Conservation (phyloP, 37 sponge, comb jelly and placozoan species). For the Ephydatia muelleri region DNA sequence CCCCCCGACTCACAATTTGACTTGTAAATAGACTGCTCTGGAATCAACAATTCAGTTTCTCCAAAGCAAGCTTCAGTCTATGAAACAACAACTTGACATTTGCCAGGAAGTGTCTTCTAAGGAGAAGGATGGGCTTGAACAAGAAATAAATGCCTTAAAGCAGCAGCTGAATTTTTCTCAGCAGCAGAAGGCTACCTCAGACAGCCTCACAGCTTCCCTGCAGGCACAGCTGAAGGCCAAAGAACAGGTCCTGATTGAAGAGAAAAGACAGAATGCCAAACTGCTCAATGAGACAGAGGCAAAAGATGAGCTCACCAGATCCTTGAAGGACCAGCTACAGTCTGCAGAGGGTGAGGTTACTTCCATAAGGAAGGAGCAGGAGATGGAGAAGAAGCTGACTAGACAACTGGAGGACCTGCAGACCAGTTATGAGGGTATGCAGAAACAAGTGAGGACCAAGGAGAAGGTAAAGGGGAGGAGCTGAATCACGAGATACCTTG, state of each 20-base stretch:
- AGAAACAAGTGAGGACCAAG: too few relatives aligned
- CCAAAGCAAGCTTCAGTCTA: background rate
- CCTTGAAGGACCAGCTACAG: too few relatives aligned
- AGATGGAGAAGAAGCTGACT: too few relatives aligned
- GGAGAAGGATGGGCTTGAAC: too few relatives aligned
- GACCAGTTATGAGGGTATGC: too few relatives aligned
- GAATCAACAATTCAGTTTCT: background rate
- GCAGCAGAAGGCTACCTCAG: background rate
- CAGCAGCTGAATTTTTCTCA: conserved; percentile 1
- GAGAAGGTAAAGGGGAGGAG: too few relatives aligned
- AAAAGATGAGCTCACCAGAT: too few relatives aligned
- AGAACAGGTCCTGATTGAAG: background rate
- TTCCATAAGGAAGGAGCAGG: too few relatives aligned
- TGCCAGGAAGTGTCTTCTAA: too few relatives aligned
- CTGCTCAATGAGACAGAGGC: background rate
- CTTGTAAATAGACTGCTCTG: too few relatives aligned
- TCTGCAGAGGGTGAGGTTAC: too few relatives aligned
- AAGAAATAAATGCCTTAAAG: background rate
- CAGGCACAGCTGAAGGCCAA: background rate
- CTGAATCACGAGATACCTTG: background rate
- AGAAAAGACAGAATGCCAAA: conserved; percentile 8
- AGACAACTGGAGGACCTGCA: too few relatives aligned
- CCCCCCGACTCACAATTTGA: background rate
- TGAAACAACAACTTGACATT: background rate
- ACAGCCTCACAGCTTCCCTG: background rate